Conservation (phyloP, 2,113 vertebrate species). For the Solea senegalensis region DNA sequence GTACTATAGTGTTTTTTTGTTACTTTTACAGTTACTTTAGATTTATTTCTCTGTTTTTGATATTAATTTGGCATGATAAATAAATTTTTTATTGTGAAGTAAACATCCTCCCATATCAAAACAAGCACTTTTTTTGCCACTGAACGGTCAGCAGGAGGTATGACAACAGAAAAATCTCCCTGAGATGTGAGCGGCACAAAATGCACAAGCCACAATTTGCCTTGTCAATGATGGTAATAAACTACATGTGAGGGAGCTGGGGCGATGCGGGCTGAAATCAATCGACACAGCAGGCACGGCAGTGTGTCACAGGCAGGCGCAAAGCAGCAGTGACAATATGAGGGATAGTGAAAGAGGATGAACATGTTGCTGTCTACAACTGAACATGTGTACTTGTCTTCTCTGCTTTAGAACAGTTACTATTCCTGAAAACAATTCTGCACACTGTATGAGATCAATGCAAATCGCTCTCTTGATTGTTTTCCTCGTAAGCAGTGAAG, state of each 20-base stretch:
- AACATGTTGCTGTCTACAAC: not conserved
- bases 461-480: no score
- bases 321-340: not conserved
- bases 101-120: no score
- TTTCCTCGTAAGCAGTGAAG: not conserved
- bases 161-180: not conserved
- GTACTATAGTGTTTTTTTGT: no score
- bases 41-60: no score
- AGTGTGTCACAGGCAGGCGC: not conserved
- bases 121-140: no score
- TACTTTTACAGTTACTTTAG: no score
- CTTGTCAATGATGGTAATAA: constrained; percentile 11
- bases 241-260: not conserved
- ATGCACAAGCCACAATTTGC: not conserved
- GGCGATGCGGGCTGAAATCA: not conserved
- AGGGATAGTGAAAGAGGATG: not conserved
- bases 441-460: no score
- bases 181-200: not conserved
- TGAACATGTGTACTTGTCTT: not conserved
- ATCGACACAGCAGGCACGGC: constrained; percentile 5
- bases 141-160: not conserved
- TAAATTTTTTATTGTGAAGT: no score
- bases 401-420: not conserved
- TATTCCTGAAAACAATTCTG: not conserved
- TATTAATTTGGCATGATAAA: no score